phyloP scores from a whole-genome alignment of 2,888 invertebrate species.

The Anoncus sp. region DNA sequence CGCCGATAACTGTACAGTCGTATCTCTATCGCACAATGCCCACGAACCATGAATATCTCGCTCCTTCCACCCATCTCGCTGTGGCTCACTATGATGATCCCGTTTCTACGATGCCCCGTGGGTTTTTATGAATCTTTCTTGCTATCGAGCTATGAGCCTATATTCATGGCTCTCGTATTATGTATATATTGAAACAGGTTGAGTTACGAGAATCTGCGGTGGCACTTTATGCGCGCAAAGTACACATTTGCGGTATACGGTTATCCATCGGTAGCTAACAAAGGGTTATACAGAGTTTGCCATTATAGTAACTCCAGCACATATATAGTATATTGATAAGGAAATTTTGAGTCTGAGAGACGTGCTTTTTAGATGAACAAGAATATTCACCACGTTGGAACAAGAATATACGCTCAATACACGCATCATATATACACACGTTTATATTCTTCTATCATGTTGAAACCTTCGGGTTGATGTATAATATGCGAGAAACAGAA shows the following conservation, averaged over 20 bases:
- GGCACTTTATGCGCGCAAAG: constrained; percentile 33
- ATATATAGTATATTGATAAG: constrained; percentile 23
- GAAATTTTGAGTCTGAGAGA: constrained; percentile 20
- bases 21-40: constrained; percentile 11
- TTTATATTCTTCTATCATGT: too few species aligned
- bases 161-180: constrained; percentile 26
- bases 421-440: too few species aligned
- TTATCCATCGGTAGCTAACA: constrained; percentile 27
- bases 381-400: constrained; percentile 23
- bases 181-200: constrained; percentile 35
- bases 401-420: too few species aligned
- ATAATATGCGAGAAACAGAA: neutral
- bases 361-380: neutral
- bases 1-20: constrained; percentile 14
- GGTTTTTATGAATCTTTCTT: constrained; percentile 58
- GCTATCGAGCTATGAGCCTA: constrained; percentile 48
- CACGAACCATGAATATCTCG: constrained; percentile 7
- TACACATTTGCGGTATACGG: constrained; percentile 5
- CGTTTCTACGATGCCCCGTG: constrained; percentile 39
- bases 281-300: constrained; percentile 38
- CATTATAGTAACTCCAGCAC: neutral
- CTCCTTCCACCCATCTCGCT: constrained; percentile 16
- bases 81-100: constrained; percentile 21
- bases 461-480: neutral
- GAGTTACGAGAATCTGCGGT: constrained; percentile 45